phyloP scores from a whole-genome alignment of 2,113 vertebrate species.

The Oncorhynchus nerka region DNA sequence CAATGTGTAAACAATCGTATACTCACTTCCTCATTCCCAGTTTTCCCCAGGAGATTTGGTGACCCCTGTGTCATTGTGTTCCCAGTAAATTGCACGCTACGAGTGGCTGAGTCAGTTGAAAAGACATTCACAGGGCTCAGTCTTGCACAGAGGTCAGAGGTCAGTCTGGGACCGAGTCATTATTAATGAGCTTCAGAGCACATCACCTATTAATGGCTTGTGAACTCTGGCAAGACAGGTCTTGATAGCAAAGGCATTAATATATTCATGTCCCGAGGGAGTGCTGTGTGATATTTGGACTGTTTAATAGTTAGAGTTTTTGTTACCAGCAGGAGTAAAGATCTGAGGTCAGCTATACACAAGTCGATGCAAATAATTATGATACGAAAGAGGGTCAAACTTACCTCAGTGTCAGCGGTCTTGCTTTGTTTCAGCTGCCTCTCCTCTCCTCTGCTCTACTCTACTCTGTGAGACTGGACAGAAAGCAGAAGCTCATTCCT shows the following conservation, averaged over 20 bases:
- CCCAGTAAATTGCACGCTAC: not conserved
- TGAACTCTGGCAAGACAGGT: not conserved
- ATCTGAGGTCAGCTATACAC: too few species aligned
- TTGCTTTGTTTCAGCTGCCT: not conserved
- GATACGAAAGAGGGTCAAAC: too few species aligned
- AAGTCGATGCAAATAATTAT: too few species aligned
- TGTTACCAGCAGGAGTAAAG: too few species aligned
- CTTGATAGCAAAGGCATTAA: too few species aligned
- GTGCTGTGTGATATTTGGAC: too few species aligned
- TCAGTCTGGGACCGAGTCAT: not conserved
- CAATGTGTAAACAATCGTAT: not conserved
- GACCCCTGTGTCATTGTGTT: not conserved
- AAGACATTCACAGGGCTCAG: too few species aligned
- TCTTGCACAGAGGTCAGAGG: too few species aligned
- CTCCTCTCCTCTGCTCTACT: not conserved
- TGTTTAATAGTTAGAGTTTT: not conserved
- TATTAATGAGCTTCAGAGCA: not conserved
- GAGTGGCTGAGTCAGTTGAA: too few species aligned
- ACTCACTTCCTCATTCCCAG: not conserved
- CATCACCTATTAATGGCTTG: too few species aligned
- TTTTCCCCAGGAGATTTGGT: not conserved
- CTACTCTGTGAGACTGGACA: not conserved
- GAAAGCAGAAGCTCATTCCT: not conserved
- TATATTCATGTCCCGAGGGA: too few species aligned
- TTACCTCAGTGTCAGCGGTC: not conserved